Base-by-base conservation (phyloP, 2,888 invertebrate genomes). In the Lithophane ornitopus region DNA sequence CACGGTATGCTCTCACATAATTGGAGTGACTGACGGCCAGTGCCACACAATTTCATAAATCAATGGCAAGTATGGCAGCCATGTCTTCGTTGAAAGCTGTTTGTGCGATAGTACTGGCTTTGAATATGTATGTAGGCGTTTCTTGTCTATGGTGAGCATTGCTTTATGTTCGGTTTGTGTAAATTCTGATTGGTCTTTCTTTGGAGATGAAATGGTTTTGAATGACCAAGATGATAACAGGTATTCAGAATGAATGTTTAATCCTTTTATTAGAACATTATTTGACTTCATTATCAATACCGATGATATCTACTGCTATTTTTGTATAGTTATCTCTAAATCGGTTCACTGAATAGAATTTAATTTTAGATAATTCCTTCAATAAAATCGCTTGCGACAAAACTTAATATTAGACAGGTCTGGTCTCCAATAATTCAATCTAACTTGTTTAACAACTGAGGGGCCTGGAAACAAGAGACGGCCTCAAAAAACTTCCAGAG, bases 41-140 rank as follows among this genome's bases (percentile, higher is more conserved):
- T 81, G 75, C 84, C 82, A 87, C 86, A 86, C 87, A 86, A 89
- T 90, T 91, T 91, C 93, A 91, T 93, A 92, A 93, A 94, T 93
- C 93, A 93, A 90, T 78, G 85, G 80, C 80, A 82, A 82, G 82
- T 87, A 54, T 84, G 86, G 81, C 81, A 84, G 82, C 80, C 88
- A 46, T 85, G 86, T 89, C 87, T 86, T 85, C 75, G 85, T 72
- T 86, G 86, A 85, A 84, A 82, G 86, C 84, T 85, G 84, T 85
- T 83, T 75, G 80, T 62, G 71, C 74, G 85, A 85, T 82, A 78
- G 74, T 62, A 68, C 8, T 71, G 46, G 59, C 54, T 87, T 78
- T 86, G 87, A 86, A 84, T 87, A 82, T 84, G 78, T 46, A 87
- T 82, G 71, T 65, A 62, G 59, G 77, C 69, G 62, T 72, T 81